Evolutionary conservation across 1,140 invertebrate genomes (phyloP).

Genomic region (Bombus picipes): DNA sequence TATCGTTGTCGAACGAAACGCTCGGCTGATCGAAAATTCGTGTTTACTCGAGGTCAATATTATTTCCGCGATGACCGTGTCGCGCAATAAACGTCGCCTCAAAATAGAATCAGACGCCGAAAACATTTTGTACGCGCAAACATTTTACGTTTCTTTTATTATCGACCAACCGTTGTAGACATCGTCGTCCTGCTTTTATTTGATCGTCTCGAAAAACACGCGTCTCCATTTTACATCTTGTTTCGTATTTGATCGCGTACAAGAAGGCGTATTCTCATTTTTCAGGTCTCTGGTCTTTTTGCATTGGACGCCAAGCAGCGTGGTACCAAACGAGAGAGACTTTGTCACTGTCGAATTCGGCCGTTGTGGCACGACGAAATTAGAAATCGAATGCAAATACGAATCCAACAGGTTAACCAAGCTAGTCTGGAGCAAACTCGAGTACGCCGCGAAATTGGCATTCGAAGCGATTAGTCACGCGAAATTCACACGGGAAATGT

Average conservation of each 20-base stretch:
- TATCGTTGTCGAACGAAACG: background rate
- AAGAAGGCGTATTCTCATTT: background rate
- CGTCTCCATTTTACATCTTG: background rate
- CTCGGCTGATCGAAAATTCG: background rate
- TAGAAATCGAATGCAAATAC: slow-evolving; percentile 83
- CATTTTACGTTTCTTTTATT: slow-evolving; percentile 29
- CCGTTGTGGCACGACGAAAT: slow-evolving; percentile 81
- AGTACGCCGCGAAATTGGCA: slow-evolving; percentile 82
- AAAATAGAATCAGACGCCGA: slow-evolving; percentile 1
- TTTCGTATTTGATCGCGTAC: background rate
- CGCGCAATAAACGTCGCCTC: background rate
- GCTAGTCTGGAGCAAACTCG: slow-evolving; percentile 85
- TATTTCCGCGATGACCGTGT: background rate
- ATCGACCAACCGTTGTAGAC: background rate
- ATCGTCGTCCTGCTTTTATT: background rate
- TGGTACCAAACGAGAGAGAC: slow-evolving; percentile 83
- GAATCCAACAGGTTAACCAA: slow-evolving; percentile 87
- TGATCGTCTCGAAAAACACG: background rate
- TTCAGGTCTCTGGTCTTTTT: slow-evolving; percentile 85
- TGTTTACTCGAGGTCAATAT: background rate
- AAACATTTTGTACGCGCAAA: background rate
- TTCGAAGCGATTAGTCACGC: slow-evolving; percentile 84
- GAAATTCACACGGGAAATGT: slow-evolving; percentile 83
- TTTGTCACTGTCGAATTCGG: slow-evolving; percentile 84
- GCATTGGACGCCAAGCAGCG: slow-evolving; percentile 86